Base-by-base conservation (phyloP, 2,888 invertebrate genomes). In the Dilophus febrilis region DNA sequence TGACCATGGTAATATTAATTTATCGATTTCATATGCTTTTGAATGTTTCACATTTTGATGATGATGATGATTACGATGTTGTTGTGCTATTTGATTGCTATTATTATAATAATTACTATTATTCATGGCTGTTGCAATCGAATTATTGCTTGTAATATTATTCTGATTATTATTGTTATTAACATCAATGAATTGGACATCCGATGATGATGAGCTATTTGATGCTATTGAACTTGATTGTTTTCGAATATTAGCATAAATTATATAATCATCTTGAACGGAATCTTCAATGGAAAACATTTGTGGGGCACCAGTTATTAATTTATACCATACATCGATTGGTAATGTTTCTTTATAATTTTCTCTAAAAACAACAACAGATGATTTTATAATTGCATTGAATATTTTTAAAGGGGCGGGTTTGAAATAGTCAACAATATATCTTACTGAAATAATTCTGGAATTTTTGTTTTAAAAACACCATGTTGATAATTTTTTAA, bases 321-420 rank as follows among this genome's bases (percentile, higher is more conserved):
- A 54, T 40, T 70, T 66, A 51, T 74, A 63, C 79, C 85, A 82
- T n/a, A n/a, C n/a, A 54, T 79, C 70, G 11, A 61, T 62, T 1
- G 85, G 84, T 37, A 85, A 59, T 40, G 70, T 68, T 54, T 81
- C 79, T 2, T 67, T 61, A 50, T 71, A 79, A 44, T 68, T 68
- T 44, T 72, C 65, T 41, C 69, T 32, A 32, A n/a, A n/a, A n/a
- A n/a, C n/a, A n/a, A n/a, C n/a, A n/a, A n/a, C n/a, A n/a, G n/a
- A n/a, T n/a, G n/a, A n/a, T n/a, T n/a, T n/a, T n/a, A n/a, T n/a
- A n/a, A n/a, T n/a, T n/a, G n/a, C 10, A 6, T 29, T 12, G 17
- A 8, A 13, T 10, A 13, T 14, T 5, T 31, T 14, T 8, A 31
- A 13, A 4, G 31, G 12, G 31, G 14, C 12, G 7, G 13, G 4